Conservation (phyloP, 2,113 vertebrate genomes). For the Elaphurus davidianus region DNA sequence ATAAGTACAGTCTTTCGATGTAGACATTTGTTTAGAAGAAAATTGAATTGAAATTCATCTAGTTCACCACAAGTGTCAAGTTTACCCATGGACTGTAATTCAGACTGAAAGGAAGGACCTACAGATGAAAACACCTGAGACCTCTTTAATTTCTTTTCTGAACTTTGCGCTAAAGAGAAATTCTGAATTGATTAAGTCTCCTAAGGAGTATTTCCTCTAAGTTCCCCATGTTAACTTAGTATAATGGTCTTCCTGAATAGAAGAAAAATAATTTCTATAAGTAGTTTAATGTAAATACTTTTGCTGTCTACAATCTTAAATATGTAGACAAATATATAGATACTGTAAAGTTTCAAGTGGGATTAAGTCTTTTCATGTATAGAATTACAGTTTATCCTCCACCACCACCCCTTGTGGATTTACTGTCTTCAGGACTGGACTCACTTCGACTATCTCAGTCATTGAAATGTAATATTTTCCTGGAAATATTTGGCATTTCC, state of each 20-base stretch:
- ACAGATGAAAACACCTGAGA: not conserved
- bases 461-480: constrained; percentile 50
- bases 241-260: constrained; percentile 1
- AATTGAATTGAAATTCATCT: not conserved
- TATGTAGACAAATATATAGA: not conserved
- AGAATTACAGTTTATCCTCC: constrained; percentile 11
- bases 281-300: constrained; percentile 57
- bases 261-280: constrained; percentile 53
- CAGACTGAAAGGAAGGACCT: not conserved
- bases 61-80: not conserved
- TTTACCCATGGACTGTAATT: constrained; percentile 5
- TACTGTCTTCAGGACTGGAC: constrained; percentile 36
- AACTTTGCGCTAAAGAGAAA: constrained; percentile 44
- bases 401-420: not conserved
- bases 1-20: not conserved
- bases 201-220: constrained; percentile 45
- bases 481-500: constrained; percentile 39
- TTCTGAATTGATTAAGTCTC: not conserved
- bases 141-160: constrained; percentile 1
- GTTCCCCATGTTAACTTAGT: constrained; percentile 20
- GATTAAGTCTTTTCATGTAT: constrained; percentile 51
- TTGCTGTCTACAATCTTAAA: constrained; percentile 56
- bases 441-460: constrained; percentile 20
- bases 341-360: not conserved
- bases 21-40: constrained; percentile 2